Evolutionary conservation across 2,797 vertebrate genomes (phyloP).

Genomic region (Buceros bicornis): DNA sequence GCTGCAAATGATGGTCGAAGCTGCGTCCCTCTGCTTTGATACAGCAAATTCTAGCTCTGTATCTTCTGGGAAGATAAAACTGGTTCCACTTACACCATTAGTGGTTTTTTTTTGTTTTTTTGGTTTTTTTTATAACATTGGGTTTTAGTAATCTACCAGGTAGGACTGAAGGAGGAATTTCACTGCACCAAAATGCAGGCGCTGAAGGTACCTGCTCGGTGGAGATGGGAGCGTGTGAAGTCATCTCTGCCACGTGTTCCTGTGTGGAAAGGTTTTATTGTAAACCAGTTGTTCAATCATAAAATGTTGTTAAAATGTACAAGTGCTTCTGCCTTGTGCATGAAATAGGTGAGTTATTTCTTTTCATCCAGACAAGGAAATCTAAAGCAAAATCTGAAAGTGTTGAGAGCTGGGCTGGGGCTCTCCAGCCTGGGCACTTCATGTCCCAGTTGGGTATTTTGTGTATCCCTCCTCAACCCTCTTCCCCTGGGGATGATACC

Average conservation of each 20-base stretch:
- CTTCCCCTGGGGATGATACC: background rate
- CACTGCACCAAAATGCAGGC: background rate
- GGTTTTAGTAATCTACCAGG: background rate
- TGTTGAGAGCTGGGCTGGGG: rapidly evolving
- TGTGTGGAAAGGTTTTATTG: background rate
- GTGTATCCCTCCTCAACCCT: background rate
- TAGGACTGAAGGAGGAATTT: background rate
- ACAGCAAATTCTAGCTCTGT: background rate
- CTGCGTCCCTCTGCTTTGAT: background rate
- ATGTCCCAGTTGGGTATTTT: rapidly evolving
- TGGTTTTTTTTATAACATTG: background rate
- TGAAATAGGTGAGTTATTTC: rapidly evolving
- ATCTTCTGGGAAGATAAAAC: background rate
- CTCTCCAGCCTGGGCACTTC: background rate
- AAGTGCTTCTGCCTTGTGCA: background rate
- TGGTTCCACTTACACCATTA: background rate
- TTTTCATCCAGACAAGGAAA: background rate
- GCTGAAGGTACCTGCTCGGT: background rate
- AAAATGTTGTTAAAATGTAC: background rate
- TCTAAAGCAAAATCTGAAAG: background rate
- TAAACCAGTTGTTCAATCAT: background rate
- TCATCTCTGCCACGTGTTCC: background rate
- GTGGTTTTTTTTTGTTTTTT: too few relatives aligned
- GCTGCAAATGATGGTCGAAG: background rate
- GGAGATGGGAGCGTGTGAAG: background rate